A percentile compares a stretch with the other conserved stretches of the same genome.
Conservation (phyloP, 2,888 invertebrate species). For the Lepidocyrtoides sp. region DNA sequence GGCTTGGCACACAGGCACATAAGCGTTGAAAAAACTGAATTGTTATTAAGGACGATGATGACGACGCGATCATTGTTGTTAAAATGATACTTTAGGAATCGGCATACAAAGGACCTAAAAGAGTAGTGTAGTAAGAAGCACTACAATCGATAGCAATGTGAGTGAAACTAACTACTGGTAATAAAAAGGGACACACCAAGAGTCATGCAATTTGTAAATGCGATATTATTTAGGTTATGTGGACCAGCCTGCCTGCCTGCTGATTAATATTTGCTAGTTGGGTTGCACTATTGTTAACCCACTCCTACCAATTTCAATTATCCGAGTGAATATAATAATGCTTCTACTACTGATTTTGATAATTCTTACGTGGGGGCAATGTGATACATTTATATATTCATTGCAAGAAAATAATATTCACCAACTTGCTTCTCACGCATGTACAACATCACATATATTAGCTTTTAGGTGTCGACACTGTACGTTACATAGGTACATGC, state of each 20-base stretch:
- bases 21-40: constrained; percentile 1
- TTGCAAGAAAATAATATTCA: no score
- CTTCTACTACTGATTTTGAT: not conserved
- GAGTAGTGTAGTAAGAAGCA: no score
- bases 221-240: constrained; percentile 65
- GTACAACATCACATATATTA: no score
- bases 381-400: no score
- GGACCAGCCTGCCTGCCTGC: constrained; percentile 63
- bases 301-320: constrained; percentile 29
- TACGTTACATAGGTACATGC: no score
- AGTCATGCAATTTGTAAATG: constrained; percentile 29
- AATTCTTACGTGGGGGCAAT: not conserved
- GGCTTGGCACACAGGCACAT: not conserved
- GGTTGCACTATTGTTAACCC: not conserved
- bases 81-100: constrained; percentile 5
- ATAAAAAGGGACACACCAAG: constrained; percentile 56
- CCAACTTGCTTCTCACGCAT: no score
- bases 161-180: not conserved
- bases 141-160: constrained; percentile 15
- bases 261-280: constrained; percentile 53
- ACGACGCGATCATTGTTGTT: constrained; percentile 9
- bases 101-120: constrained; percentile 51
- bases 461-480: no score
- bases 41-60: not conserved
- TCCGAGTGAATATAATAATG: not conserved